Evolutionary conservation across 2,113 vertebrate species (phyloP), one percentile per base, ranked within the genome.

Genomic region (Chaetura pelagica): DNA sequence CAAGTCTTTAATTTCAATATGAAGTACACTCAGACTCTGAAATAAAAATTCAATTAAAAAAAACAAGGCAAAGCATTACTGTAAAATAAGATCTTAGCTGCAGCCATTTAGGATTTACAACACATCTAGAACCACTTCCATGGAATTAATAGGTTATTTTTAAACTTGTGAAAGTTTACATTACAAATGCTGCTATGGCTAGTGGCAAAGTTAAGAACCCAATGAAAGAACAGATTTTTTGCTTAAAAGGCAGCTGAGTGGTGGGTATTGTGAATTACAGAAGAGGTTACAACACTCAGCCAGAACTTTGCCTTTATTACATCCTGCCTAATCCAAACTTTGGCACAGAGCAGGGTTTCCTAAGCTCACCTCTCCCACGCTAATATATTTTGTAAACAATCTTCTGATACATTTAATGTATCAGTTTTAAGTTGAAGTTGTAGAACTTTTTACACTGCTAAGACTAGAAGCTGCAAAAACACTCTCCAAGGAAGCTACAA

Each of bases 91-190:
- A 87, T 55, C 83, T 81, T 93, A 94, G 90, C 79, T 84, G 57
- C 64, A 94, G 79, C 46, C 64, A 46, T 92, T 84, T 72, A 86
- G 83, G 57, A 96, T 93, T 95, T 95, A 84, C 62, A 90, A 64
- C 48, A 81, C 72, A 81, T 86, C 61, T 92, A 81, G 92, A 93
- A 75, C 49, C 76, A 89, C 88, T 81, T 92, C 86, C 40, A 72
- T 12, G 55, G 52, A 93, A 93, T 82, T 90, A 92, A 95, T 85
- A 57, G 73, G 85, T 75, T 95, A 89, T 88, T 95, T 94, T 93
- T 92, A 92, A 96, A 92, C 67, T 84, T 75, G 69, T 68, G 58
- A 64, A 94, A 94, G 66, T 96, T 93, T 42, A 96, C 92, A 92
- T 89, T 68, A 72, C 92, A 93, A 93, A 77, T 29, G 61, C 63